phyloP scores from a whole-genome alignment of 2,797 vertebrate species.

The Antrozous pallidus region DNA sequence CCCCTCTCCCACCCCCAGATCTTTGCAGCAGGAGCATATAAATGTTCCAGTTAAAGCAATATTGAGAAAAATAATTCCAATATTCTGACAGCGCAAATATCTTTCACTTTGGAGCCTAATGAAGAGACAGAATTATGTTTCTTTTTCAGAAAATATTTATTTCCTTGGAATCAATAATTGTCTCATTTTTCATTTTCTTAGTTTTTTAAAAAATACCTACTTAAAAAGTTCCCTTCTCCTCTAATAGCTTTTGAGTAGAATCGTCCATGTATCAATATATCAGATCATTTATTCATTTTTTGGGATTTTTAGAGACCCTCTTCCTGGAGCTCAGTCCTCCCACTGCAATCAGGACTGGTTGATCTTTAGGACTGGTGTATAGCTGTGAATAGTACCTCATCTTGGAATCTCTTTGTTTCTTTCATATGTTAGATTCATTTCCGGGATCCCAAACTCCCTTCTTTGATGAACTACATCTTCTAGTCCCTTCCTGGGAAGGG shows the following conservation, averaged over 20 bases:
- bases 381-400: not conserved
- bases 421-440: not conserved
- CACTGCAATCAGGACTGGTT: not conserved
- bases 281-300: not conserved
- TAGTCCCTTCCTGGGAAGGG: not conserved
- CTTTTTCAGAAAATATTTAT: not conserved
- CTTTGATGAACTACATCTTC: not conserved
- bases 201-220: not conserved
- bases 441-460: not conserved
- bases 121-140: not conserved
- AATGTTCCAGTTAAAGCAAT: not conserved
- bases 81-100: not conserved
- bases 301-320: not conserved
- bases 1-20: too few relatives aligned
- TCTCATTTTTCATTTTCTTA: not conserved
- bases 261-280: not conserved
- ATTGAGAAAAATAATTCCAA: not conserved
- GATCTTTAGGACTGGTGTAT: not conserved
- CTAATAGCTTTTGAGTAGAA: not conserved
- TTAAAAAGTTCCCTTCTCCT: not conserved
- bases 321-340: not conserved
- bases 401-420: not conserved
- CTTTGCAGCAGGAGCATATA: not conserved
- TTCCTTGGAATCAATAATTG: not conserved
- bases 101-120: not conserved